Base-by-base conservation (phyloP, 2,797 vertebrate species). In the Neopelma chrysocephalum region DNA sequence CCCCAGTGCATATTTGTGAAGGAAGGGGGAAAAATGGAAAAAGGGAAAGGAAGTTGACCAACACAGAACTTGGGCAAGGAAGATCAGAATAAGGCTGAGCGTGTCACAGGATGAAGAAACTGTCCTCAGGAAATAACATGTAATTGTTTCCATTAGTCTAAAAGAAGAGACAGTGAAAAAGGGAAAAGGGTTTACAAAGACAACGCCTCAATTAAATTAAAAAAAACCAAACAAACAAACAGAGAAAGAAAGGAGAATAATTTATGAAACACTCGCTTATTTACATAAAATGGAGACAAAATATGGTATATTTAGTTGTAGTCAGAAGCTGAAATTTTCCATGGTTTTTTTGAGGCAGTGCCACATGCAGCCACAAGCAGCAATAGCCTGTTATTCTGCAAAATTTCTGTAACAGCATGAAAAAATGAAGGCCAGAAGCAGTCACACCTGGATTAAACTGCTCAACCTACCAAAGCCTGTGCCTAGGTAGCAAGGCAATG, bases 201-300 rank as follows among this genome's bases (percentile, higher is more conserved):
- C 38, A 80, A 87, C 68, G 23, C 16, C 42, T 85, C 65, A 79
- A 60, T 27, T 81, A 29, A 54, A 43, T 25, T 9, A 32, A 64
- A 73, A 43, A 32, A 20, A 68, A 45, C 36, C 16, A 18, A 51
- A 50, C 26, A 51, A 10, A 6, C 10, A 38, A 45, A 11, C 8
- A n/a, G 7, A 50, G 43, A 72, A 34, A 54, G 22, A 57, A 27
- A 86, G 36, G 19, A 36, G 20, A 78, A 75, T 61, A 76, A 83
- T 69, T 94, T 34, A 72, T 76, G 3, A 84, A 90, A 69, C 18
- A 15, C 5, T 45, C 34, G 27, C 23, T 83, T 48, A 68, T 69
- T 90, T 83, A 93, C 43, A 87, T 29, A 69, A 66, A 89, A 80
- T 13, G 10, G 91, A 91, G 79, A 80, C 48, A 80, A 93, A 78